Conservation (phyloP, 2,888 invertebrate species). For the Julus scandinavius region DNA sequence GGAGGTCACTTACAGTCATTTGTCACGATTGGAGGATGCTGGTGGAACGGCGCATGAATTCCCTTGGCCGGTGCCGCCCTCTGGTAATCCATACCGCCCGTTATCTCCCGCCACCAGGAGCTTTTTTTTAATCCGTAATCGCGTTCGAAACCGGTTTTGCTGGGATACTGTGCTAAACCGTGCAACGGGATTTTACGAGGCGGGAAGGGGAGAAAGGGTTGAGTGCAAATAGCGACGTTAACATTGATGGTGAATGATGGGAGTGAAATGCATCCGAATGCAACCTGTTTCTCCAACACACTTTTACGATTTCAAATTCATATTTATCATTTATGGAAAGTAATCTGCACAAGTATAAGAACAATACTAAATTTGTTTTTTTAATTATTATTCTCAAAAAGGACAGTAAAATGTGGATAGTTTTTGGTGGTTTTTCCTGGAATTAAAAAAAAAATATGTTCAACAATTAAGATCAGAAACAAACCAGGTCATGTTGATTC, state of each 20-base stretch:
- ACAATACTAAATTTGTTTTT: no score
- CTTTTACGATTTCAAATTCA: constrained; percentile 12
- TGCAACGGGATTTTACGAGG: neutral
- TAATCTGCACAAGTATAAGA: no score
- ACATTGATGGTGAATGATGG: constrained; percentile 21
- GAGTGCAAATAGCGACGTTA: neutral
- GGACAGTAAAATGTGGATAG: no score
- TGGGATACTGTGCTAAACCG: neutral
- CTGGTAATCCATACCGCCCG: constrained; percentile 27
- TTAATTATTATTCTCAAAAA: no score
- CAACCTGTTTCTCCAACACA: neutral
- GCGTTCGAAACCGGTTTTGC: neutral
- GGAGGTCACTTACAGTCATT: constrained; percentile 1
- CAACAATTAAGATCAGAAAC: no score
- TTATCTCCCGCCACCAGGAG: constrained; percentile 13
- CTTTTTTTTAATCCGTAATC: neutral
- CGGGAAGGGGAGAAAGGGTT: neutral
- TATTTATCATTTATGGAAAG: neutral
- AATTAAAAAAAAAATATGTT: no score
- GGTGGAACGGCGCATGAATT: neutral
- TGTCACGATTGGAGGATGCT: neutral
- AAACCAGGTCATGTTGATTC: no score
- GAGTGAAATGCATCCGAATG: neutral
- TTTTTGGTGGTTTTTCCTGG: no score
- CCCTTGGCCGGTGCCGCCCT: neutral